Evolutionary conservation across 2,797 vertebrate species (phyloP).

Genomic region (Gobionotothen gibberifrons): DNA sequence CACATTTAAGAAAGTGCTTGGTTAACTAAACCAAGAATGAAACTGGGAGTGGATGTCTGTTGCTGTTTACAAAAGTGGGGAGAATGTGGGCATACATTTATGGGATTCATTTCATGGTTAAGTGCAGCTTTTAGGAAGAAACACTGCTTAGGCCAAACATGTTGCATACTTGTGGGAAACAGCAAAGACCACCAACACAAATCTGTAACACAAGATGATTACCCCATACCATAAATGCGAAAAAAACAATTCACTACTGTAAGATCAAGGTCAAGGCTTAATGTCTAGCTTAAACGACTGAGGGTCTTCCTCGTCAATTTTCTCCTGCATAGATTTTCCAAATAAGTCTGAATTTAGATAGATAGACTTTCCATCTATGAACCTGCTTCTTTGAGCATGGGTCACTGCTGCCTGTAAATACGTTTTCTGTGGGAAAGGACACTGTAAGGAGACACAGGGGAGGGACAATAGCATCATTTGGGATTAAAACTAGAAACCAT

Average conservation of each 20-base stretch:
- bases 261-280: not conserved
- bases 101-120: no score
- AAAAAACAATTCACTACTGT: not conserved
- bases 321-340: not conserved
- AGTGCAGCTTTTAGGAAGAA: conserved; percentile 1
- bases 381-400: conserved; percentile 15
- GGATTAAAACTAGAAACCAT: conserved; percentile 21
- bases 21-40: no score
- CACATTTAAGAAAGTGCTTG: no score
- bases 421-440: conserved; percentile 46
- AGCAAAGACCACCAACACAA: conserved; percentile 7
- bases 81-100: no score
- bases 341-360: conserved; percentile 21
- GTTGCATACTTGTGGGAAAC: not conserved
- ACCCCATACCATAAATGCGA: not conserved
- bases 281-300: not conserved
- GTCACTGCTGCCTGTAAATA: conserved; percentile 17
- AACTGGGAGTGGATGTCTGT: no score
- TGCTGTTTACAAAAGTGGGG: no score
- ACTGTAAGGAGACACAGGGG: conserved; percentile 35
- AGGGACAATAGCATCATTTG: conserved; percentile 17
- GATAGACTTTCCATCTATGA: conserved; percentile 7
- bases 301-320: not conserved
- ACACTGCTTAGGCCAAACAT: conserved; percentile 3
- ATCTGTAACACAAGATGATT: not conserved